Percentiles rank a stretch among this genome's conserved stretches.
phyloP scores from a whole-genome alignment of 2,113 vertebrate genomes.

The Platysternon megacephalum region DNA sequence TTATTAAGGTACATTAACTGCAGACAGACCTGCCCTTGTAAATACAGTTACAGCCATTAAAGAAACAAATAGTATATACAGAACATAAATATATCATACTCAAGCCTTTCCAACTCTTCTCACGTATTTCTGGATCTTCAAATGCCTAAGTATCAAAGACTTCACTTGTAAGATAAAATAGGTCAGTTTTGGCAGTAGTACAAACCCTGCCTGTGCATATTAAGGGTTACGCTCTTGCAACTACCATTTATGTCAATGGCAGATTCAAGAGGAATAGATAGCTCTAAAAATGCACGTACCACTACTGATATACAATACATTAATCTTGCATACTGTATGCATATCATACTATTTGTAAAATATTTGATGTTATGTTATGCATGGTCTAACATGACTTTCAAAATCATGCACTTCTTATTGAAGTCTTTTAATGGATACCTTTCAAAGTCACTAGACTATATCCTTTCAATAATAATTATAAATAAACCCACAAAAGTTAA shows the following conservation, averaged over 20 bases:
- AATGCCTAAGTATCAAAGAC: background rate
- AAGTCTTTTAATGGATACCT: conserved; percentile 45
- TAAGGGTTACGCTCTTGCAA: background rate
- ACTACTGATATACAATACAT: background rate
- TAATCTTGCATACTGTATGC: background rate
- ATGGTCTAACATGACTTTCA: conserved; percentile 31
- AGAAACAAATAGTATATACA: conserved; percentile 1
- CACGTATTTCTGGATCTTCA: background rate
- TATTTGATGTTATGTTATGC: background rate
- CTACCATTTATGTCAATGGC: background rate
- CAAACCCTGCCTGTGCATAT: background rate
- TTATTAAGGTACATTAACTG: background rate
- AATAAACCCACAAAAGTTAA: conserved; percentile 57
- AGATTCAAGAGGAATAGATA: background rate
- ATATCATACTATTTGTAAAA: conserved; percentile 11
- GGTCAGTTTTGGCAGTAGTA: background rate
- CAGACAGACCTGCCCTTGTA: background rate
- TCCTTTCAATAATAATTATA: conserved; percentile 67
- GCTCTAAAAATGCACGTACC: background rate
- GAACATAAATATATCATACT: background rate
- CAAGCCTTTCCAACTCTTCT: background rate
- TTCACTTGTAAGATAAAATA: conserved; percentile 15
- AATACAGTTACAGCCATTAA: background rate
- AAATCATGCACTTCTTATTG: conserved; percentile 45
- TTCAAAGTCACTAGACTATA: conserved; percentile 60